Evolutionary conservation across 2,113 vertebrate species (phyloP).

Genomic region (Chloropsis cyanopogon): DNA sequence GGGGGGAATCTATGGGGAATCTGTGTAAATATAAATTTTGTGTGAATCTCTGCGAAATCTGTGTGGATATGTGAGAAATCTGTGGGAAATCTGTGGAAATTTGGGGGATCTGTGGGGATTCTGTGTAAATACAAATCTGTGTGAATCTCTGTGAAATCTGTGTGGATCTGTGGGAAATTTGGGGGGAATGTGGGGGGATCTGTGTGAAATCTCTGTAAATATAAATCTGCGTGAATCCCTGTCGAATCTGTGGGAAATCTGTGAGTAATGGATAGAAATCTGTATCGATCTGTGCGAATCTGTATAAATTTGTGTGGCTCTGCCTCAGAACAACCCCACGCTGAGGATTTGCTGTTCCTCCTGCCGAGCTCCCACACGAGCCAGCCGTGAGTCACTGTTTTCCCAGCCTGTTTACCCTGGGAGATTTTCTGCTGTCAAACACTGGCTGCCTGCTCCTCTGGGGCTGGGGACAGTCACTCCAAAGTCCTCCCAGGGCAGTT

Average conservation of each 20-base stretch:
- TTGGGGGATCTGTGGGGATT: neutral
- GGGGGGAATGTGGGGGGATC: no score
- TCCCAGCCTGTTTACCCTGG: neutral
- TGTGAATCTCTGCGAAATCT: no score
- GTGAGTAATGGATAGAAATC: neutral
- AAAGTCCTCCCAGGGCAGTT: no score
- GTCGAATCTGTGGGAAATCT: neutral
- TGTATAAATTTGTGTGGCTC: fast-evolving
- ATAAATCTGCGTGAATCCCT: neutral
- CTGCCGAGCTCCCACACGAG: neutral
- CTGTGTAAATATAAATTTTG: neutral
- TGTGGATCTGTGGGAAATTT: neutral
- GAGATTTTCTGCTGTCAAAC: neutral
- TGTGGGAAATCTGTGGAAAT: neutral
- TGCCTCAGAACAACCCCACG: neutral
- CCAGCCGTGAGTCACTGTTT: neutral
- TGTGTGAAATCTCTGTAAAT: neutral
- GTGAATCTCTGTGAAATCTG: neutral
- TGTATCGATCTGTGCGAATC: neutral
- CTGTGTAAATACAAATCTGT: neutral
- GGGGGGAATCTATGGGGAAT: neutral
- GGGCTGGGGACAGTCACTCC: neutral
- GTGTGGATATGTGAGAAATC: neutral
- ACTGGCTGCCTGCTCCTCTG: neutral
- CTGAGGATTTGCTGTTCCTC: neutral